Base-by-base conservation (phyloP, 1,140 invertebrate species). In the Lasioglossum albipes region DNA sequence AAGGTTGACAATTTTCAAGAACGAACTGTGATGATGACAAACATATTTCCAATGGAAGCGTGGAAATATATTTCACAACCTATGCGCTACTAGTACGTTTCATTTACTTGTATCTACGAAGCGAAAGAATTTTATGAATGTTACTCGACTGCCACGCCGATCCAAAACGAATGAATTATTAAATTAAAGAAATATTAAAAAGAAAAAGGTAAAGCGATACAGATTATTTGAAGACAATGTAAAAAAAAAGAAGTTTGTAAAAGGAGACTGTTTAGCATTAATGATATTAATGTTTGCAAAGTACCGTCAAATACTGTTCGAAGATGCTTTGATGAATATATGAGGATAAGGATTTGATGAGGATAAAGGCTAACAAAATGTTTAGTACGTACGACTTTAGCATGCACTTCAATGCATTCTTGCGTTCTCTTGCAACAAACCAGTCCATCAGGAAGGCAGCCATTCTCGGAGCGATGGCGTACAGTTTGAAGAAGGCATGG, bases 361-460 rank as follows among this genome's bases (percentile, higher is more conserved):
- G n/a, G 41, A 76, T 68, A 54, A 79, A 52, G 59, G 52, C 6
- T 74, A 22, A 49, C 41, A 80, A 72, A 73, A 82, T 41, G 49
- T 81, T 84, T 78, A 84, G 68, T 93, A 98, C 98, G 95, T 98
- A 99, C 98, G 98, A 96, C 96, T 99, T 99, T 85, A 99, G 96
- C 91, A 99, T 97, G 69, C 91, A 91, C 94, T 97, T 98, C 86
- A 99, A 94, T 86, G 98, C 98, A 87, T 94, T 93, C 94, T 98
- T 99, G 90, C 98, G 94, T 91, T 99, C 98, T 90, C 98, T 94
- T 67, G 98, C 96, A 89, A 98, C 95, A 95, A 99, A 99, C 98
- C 98, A 99, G 93, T 99, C 98, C 93, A 99, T 97, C 69, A 99
- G 95, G 93, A 97, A 99, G 41, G 97, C 97, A n/a, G 97, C 96